phyloP scores from a whole-genome alignment of 2,113 vertebrate species.

The Numenius arquata region DNA sequence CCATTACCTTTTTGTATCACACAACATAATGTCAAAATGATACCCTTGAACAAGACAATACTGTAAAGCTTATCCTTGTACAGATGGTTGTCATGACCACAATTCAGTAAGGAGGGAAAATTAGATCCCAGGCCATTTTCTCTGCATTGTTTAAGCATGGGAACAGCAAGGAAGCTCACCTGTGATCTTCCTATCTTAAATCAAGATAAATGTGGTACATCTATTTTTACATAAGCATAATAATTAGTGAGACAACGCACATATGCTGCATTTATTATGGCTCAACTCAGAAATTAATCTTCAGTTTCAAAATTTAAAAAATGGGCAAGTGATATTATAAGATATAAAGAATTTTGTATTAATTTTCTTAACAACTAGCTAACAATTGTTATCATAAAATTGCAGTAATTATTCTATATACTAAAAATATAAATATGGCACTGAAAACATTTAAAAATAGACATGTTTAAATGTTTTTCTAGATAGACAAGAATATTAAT shows the following conservation, averaged over 20 bases:
- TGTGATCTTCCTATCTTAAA: constrained; percentile 29
- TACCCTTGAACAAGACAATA: neutral
- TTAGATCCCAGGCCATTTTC: constrained; percentile 58
- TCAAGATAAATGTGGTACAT: constrained; percentile 22
- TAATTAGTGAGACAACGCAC: neutral
- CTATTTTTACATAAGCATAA: neutral
- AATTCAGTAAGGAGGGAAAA: constrained; percentile 52
- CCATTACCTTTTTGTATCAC: constrained; percentile 4
- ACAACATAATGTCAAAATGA: constrained; percentile 4
- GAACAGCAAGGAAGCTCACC: constrained; percentile 32
- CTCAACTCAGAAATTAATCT: neutral
- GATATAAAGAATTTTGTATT: neutral
- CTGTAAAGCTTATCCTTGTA: constrained; percentile 51
- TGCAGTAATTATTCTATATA: neutral
- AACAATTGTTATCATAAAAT: neutral
- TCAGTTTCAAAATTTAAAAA: constrained; percentile 1
- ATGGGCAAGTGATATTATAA: neutral
- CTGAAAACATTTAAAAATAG: neutral
- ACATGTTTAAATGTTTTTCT: neutral
- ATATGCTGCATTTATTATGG: neutral
- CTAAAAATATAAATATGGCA: neutral
- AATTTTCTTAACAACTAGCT: neutral
- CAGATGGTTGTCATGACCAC: constrained; percentile 60
- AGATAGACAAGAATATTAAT: neutral
- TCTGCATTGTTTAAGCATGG: constrained; percentile 30